A percentile compares a stretch with the other conserved stretches of the same genome.
These are phyloP conservation scores for Brachystomella parvula DNA, from an alignment of 1,140 invertebrate species.

Conservation along the genomic window DNA sequence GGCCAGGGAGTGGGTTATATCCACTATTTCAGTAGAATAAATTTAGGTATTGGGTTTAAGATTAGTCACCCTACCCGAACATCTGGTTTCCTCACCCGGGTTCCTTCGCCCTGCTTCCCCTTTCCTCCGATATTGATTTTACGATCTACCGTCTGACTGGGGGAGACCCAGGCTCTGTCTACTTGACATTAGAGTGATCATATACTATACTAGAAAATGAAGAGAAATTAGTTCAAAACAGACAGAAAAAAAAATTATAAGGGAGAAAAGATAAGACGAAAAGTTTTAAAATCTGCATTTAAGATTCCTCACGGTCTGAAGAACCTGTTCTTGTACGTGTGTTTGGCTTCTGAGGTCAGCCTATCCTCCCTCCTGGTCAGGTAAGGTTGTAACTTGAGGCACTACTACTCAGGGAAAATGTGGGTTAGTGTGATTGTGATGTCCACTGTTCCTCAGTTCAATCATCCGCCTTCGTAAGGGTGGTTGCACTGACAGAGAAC, in stretches of 20 bases:
- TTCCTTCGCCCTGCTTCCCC: background rate
- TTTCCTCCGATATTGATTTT: conserved; percentile 2
- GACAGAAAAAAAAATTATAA: background rate
- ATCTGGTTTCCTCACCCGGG: background rate
- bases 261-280: background rate
- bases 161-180: too few species aligned
- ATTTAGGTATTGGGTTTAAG: background rate
- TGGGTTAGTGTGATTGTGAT: conserved; percentile 5
- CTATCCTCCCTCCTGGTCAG: conserved; percentile 4
- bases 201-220: too few species aligned
- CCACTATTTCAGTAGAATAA: background rate
- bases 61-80: conserved; percentile 1
- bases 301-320: background rate
- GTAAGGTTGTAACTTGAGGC: background rate
- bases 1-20: background rate
- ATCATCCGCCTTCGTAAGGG: background rate
- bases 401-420: background rate
- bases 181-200: too few species aligned
- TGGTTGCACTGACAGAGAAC: too few species aligned
- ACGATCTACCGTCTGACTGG: background rate
- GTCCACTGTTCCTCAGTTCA: conserved; percentile 9
- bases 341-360: conserved; percentile 1
- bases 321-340: conserved; percentile 9
- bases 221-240: background rate
- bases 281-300: background rate